Percentiles rank a stretch among this genome's conserved stretches.
phyloP scores from a whole-genome alignment of 1,140 invertebrate genomes.

The Drosophila bifasciata region DNA sequence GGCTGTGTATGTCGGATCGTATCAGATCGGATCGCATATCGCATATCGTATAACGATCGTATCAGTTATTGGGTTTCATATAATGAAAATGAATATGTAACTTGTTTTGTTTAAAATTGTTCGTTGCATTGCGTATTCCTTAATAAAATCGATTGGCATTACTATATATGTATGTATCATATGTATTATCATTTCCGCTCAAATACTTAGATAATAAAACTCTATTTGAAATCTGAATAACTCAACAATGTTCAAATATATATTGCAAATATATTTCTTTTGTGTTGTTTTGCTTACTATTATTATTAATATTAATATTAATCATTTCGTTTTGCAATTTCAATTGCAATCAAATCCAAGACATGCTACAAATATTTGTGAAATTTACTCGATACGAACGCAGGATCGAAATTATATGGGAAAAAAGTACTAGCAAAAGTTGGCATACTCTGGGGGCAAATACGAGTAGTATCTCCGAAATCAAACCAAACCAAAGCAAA shows the following conservation, averaged over 20 bases:
- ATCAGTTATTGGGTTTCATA: conserved; percentile 69
- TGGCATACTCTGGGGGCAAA: conserved; percentile 44
- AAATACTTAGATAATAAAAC: conserved; percentile 50
- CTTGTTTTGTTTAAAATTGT: conserved; percentile 81
- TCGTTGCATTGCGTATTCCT: conserved; percentile 73
- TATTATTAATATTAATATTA: conserved; percentile 17
- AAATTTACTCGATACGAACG: conserved; percentile 44
- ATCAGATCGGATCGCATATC: conserved; percentile 27
- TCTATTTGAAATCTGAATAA: conserved; percentile 64
- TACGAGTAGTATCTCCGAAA: too few species aligned
- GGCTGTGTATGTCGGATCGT: conserved; percentile 67
- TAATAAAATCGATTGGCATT: conserved; percentile 46
- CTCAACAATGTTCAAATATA: conserved; percentile 61
- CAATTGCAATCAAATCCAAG: conserved; percentile 48
- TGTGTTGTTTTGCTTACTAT: conserved; percentile 10
- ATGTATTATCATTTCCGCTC: conserved; percentile 31
- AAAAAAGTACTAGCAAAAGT: conserved; percentile 39
- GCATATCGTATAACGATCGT: conserved; percentile 38
- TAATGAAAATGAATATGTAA: conserved; percentile 82
- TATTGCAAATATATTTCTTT: too few species aligned
- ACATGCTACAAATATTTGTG: conserved; percentile 62
- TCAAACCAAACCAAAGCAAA: conserved; percentile 1
- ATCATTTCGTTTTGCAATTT: conserved; percentile 16
- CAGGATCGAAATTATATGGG: conserved; percentile 13
- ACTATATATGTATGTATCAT: too few species aligned